A percentile compares a stretch with the other conserved stretches of the same genome.
phyloP scores from a whole-genome alignment of 2,888 invertebrate species.

The Euzetes globulus region DNA sequence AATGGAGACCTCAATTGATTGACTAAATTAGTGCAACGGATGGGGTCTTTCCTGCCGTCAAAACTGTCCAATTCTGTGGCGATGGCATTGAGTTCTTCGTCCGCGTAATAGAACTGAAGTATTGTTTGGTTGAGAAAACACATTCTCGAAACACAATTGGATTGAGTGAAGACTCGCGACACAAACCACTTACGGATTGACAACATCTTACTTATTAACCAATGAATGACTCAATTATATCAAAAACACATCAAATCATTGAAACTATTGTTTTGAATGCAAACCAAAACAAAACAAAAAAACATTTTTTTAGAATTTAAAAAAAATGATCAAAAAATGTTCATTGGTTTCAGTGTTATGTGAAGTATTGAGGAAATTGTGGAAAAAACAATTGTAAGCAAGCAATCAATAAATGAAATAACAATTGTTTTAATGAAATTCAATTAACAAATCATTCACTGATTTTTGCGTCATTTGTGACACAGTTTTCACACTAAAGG shows the following conservation, averaged over 20 bases:
- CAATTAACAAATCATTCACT: slow-evolving; percentile 1
- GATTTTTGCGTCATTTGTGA: slow-evolving; percentile 10
- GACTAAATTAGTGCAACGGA: slow-evolving; percentile 87
- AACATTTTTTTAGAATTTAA: background rate
- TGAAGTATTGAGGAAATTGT: too few relatives aligned
- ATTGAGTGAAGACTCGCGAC: slow-evolving; percentile 33
- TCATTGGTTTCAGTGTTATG: too few relatives aligned
- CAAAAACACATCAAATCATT: background rate
- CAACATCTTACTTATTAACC: slow-evolving; percentile 23
- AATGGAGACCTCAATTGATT: slow-evolving; percentile 74
- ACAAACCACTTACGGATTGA: slow-evolving; percentile 38
- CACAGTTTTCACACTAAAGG: background rate
- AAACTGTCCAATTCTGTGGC: slow-evolving; percentile 96
- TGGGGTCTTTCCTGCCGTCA: slow-evolving; percentile 97
- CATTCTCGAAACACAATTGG: background rate
- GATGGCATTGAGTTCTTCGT: slow-evolving; percentile 88
- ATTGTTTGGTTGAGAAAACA: slow-evolving; percentile 61
- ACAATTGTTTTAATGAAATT: background rate
- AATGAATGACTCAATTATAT: background rate
- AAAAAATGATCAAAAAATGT: too few relatives aligned
- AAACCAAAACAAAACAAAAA: background rate
- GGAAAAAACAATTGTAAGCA: too few relatives aligned
- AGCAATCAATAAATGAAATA: too few relatives aligned
- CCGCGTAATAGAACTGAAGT: slow-evolving; percentile 96
- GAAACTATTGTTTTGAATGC: background rate